These are phyloP conservation scores for Aleadryas rufinucha DNA, from an alignment of 2,113 vertebrate species.

Conservation along the genomic window DNA sequence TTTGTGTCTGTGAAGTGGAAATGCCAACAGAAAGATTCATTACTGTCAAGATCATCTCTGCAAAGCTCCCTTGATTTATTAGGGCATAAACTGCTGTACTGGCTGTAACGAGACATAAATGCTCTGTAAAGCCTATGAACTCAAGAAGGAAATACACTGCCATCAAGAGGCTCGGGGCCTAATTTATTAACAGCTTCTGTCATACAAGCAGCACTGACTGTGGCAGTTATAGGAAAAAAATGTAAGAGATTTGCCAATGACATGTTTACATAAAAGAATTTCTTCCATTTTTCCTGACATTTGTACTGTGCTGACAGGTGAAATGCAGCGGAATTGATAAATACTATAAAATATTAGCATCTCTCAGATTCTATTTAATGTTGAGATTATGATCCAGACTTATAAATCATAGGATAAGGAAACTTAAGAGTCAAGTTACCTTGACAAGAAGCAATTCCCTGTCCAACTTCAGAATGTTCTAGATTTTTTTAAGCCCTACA, in stretches of 20 bases:
- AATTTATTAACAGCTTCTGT: constrained; percentile 67
- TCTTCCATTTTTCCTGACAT: neutral
- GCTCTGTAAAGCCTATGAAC: constrained; percentile 75
- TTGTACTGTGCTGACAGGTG: neutral
- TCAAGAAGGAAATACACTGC: constrained; percentile 73
- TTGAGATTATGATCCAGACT: neutral
- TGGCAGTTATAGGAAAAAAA: neutral
- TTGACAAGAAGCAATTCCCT: neutral
- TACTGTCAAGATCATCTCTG: constrained; percentile 70
- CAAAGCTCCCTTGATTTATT: constrained; percentile 82
- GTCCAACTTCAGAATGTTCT: neutral
- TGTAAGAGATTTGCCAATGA: neutral
- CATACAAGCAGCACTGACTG: neutral
- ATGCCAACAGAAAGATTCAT: constrained; percentile 82
- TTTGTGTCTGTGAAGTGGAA: constrained; percentile 77
- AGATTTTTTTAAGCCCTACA: neutral
- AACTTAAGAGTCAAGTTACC: neutral
- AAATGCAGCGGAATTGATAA: neutral
- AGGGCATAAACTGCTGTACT: constrained; percentile 76
- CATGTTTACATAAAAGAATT: neutral
- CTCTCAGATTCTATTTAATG: neutral
- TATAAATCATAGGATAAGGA: neutral
- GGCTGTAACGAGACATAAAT: constrained; percentile 78
- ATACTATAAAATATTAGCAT: neutral
- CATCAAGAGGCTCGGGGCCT: constrained; percentile 69